Evolutionary conservation across 2,888 invertebrate species (phyloP), one percentile per base, ranked within the genome.

Genomic region (Drosophila lutescens): DNA sequence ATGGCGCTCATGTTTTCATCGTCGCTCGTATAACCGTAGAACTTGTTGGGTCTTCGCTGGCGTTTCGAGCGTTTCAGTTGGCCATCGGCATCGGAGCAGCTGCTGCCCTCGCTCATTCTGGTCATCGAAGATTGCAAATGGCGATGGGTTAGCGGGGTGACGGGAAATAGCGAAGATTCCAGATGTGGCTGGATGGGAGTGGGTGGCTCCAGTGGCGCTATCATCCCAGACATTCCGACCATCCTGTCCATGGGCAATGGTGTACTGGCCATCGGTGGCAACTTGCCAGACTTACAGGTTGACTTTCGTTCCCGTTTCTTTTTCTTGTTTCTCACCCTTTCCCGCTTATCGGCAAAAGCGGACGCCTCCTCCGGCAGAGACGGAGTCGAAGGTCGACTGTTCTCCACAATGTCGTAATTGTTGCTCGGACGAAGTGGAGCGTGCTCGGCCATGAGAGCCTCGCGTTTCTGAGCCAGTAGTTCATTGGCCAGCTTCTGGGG

Each of bases 1-100:
- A 79, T 73, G 17, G 75, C 57, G 70, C 86, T 81, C 67, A 93
- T 94, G 15, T 93, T 93, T 74, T 97, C 97, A 83, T 97, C 97
- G 79, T 97, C 97, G 90, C 97, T 97, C 0, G 97, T 96, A 90
- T 97, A 97, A 0, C 97, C 97, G 89, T 97, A 97, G 90, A 97
- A 97, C 88, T 95, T 96, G 88, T 97, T 97, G 0, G 96, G 97
- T 32, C 97, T 95, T 43, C 97, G 93, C 82, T 96, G 94, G 68
- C 97, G 94, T 91, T 97, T 97, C 1, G 97, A 97, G 40, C 97
- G 93, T 88, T 95, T 96, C 9, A 92, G 74, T 2, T 91, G 88
- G 17, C 92, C 95, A 82, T 96, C 95, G 6, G 93, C 92, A 81
- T 94, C 94, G 0, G 93, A 93, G 10, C 93, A 93, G 43, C 93